Evolutionary conservation across 2,797 vertebrate genomes (phyloP).

Genomic region (Amblyopsis hoosieri): DNA sequence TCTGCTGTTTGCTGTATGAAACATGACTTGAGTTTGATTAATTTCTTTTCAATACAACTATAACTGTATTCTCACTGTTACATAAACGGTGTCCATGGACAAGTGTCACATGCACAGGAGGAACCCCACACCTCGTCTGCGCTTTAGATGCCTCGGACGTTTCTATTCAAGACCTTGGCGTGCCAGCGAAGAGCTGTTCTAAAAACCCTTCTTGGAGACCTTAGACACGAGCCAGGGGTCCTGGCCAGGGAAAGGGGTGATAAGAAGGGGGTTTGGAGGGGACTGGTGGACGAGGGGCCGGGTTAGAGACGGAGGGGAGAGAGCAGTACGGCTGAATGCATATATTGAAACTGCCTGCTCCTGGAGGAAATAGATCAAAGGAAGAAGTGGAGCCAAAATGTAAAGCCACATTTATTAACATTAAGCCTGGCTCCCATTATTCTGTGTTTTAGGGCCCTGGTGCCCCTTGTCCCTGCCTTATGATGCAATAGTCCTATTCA

Average conservation of each 20-base stretch:
- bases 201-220: conserved; percentile 45
- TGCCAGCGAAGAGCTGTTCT: conserved; percentile 34
- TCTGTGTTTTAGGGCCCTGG: conserved; percentile 46
- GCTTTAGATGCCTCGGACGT: conserved; percentile 22
- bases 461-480: conserved; percentile 58
- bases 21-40: too few species aligned
- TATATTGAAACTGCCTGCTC: conserved; percentile 44
- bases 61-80: too few species aligned
- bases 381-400: conserved; percentile 35
- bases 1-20: too few species aligned
- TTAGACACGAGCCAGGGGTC: conserved; percentile 43
- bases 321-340: conserved; percentile 40
- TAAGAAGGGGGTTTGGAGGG: conserved; percentile 49
- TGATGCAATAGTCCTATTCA: conserved; percentile 60
- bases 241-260: conserved; percentile 29
- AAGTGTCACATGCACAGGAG: neutral
- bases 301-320: conserved; percentile 27
- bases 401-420: conserved; percentile 61
- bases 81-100: neutral
- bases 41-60: too few species aligned
- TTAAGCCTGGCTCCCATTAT: conserved; percentile 76
- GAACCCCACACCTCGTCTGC: neutral
- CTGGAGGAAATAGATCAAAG: conserved; percentile 64
- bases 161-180: conserved; percentile 34
- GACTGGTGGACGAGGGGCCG: conserved; percentile 40